These are phyloP conservation scores for Lypha dubia DNA, from an alignment of 2,888 invertebrate species.

Conservation along the genomic window DNA sequence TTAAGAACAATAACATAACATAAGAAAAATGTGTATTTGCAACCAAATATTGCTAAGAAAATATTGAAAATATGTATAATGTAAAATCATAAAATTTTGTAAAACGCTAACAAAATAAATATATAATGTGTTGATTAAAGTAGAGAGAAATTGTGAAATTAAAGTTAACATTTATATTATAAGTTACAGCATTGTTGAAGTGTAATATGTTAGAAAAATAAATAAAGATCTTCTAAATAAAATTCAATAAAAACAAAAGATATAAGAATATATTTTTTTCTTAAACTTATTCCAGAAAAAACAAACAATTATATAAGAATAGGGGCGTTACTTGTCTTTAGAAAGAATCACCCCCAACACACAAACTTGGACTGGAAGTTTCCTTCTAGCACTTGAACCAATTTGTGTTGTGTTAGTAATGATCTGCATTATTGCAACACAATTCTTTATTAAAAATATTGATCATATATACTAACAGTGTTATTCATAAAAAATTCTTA, in stretches of 20 bases:
- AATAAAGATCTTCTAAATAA: neutral
- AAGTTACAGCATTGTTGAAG: constrained; percentile 75
- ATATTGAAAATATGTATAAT: neutral
- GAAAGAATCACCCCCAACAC: no score
- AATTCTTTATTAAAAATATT: no score
- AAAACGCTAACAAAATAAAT: constrained; percentile 42
- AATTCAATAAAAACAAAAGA: neutral
- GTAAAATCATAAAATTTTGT: neutral
- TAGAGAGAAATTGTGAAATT: constrained; percentile 80
- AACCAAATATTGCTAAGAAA: neutral
- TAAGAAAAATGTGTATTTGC: neutral
- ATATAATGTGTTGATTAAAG: constrained; percentile 53
- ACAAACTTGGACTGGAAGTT: no score
- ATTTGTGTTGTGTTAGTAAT: no score
- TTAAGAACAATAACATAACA: neutral
- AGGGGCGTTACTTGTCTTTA: no score
- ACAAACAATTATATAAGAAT: no score
- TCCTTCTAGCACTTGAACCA: no score
- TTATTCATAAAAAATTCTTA: no score
- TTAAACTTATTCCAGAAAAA: no score
- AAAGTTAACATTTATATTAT: constrained; percentile 82
- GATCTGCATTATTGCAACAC: no score
- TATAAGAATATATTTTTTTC: no score
- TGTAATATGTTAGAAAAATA: constrained; percentile 5
- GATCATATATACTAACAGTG: no score